A percentile compares a stretch with the other conserved stretches of the same genome.
Conservation (phyloP, 2,113 vertebrate species). For the Bubalus kerabau region DNA sequence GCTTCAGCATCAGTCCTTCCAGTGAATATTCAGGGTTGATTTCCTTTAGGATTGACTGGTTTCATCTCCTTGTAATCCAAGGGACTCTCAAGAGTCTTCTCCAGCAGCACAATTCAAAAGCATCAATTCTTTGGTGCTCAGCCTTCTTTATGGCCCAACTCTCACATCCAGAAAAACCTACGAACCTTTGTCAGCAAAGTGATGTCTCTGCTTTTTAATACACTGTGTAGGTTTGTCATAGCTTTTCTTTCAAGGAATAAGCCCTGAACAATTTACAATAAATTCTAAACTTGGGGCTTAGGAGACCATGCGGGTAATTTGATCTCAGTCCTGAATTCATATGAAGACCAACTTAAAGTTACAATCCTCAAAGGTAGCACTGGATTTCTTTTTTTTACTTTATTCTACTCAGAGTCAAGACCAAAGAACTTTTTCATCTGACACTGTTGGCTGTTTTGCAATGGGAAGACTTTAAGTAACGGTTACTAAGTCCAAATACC, state of each 20-base stretch:
- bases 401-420: neutral
- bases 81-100: neutral
- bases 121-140: neutral
- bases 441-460: neutral
- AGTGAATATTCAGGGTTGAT: neutral
- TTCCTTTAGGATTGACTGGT: neutral
- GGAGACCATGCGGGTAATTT: neutral
- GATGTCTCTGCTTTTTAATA: neutral
- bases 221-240: neutral
- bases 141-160: neutral
- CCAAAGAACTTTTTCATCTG: neutral
- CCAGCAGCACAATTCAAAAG: neutral
- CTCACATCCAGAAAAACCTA: neutral
- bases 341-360: neutral
- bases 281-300: neutral
- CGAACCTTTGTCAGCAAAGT: neutral
- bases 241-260: neutral
- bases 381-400: neutral
- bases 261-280: neutral
- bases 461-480: conserved; percentile 20
- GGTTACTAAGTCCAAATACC: neutral
- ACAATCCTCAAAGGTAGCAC: neutral
- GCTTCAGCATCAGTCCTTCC: neutral
- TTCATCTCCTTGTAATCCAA: neutral
- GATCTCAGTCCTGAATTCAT: neutral